phyloP scores from a whole-genome alignment of 2,113 vertebrate genomes.

The Galbula dea region DNA sequence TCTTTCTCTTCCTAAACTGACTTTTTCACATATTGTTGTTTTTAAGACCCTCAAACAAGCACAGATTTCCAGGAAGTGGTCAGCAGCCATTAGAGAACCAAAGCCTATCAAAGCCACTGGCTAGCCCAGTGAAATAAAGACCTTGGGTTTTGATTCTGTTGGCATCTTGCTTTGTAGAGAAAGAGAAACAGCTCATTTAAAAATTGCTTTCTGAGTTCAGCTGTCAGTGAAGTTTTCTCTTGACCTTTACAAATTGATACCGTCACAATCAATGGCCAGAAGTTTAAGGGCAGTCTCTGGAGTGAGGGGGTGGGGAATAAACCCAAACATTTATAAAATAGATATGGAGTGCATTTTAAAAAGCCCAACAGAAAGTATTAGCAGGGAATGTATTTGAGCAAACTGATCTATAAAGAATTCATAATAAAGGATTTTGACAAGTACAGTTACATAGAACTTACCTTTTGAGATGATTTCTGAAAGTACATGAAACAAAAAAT shows the following conservation, averaged over 20 bases:
- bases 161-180: background rate
- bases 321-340: constrained; percentile 6
- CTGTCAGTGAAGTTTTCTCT: constrained; percentile 21
- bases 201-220: constrained; percentile 7
- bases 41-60: background rate
- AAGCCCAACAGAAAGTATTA: background rate
- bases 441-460: background rate
- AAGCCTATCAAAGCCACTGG: background rate
- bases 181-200: constrained; percentile 18
- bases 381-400: background rate
- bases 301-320: background rate
- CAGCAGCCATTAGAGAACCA: background rate
- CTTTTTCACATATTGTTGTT: background rate
- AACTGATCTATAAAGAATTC: background rate
- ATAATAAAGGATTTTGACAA: background rate
- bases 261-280: constrained; percentile 20
- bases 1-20: background rate
- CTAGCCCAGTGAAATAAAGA: background rate
- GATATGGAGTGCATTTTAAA: background rate
- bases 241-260: constrained; percentile 52
- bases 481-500: background rate
- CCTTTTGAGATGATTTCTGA: background rate
- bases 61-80: background rate
- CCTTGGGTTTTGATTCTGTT: background rate
- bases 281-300: constrained; percentile 11